Evolutionary conservation across 2,113 vertebrate species (phyloP), one percentile per base, ranked within the genome.

Genomic region (Spea bombifrons): DNA sequence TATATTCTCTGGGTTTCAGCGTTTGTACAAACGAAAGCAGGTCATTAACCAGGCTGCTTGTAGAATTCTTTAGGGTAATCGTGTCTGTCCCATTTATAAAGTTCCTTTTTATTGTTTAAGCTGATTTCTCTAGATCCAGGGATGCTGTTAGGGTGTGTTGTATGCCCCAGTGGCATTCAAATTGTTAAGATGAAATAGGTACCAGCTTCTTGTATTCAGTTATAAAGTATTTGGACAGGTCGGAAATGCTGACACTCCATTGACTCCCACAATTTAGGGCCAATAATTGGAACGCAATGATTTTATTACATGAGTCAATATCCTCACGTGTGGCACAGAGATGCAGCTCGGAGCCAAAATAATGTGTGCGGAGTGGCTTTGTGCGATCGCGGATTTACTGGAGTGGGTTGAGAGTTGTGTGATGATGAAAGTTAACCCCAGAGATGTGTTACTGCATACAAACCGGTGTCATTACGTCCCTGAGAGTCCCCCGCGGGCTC

Each of bases 371-470:
- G n/a, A 64, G 73, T n/a, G 5, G 12, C 57, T 63, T 61, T 73
- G 48, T 59, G 55, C 50, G 55, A 4, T 10, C 59, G 15, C 5
- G 68, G 76, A 72, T 78, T 53, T 65, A 78, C 49, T 65, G 47
- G 59, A 78, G 68, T n/a, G 55, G 59, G 64, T 61, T 69, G 76
- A 46, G 50, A 69, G 68, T 65, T 63, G 68, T 46, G n/a, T 68
- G 68, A 17, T 71, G 68, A 78, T 66, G 53, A 53, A 17, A 46
- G 76, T 50, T 65, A 71, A 78, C 45, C 76, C 69, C 2, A 47
- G 8, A 53, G 55, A 12, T 68, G 70, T 78, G 76, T 71, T 47
- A 13, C 69, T 78, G 76, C 76, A 78, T 78, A 78, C 76, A 78
- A 71, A 78, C 46, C 30, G 65, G 76, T 7, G 67, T 71, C 48